A percentile compares a stretch with the other conserved stretches of the same genome.
Evolutionary conservation across 2,888 invertebrate genomes (phyloP).

Genomic region (Hyppa rectilinea): DNA sequence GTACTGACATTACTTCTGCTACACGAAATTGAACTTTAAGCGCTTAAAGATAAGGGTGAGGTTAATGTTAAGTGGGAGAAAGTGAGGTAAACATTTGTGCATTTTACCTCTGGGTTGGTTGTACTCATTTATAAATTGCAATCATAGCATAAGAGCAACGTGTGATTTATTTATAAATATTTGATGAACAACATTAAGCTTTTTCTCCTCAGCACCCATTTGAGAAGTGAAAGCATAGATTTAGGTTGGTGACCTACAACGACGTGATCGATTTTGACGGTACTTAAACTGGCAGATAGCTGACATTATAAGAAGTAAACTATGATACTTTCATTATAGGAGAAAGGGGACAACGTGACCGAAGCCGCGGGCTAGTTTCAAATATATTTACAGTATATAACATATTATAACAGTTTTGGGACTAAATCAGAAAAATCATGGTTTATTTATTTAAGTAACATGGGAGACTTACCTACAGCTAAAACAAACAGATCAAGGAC

Average conservation of each 20-base stretch:
- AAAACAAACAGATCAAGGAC: no score
- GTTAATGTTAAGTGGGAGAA: neutral
- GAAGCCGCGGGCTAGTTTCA: no score
- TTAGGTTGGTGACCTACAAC: no score
- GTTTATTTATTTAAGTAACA: no score
- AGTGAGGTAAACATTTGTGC: neutral
- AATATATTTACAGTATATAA: neutral
- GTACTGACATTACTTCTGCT: neutral
- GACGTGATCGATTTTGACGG: no score
- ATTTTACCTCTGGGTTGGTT: slow-evolving; percentile 30
- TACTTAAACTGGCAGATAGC: no score
- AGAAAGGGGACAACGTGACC: no score
- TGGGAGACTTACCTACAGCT: no score
- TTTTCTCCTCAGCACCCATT: no score
- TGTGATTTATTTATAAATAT: slow-evolving; percentile 17
- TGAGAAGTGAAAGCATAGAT: no score
- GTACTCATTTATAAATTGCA: slow-evolving; percentile 51
- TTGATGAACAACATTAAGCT: neutral
- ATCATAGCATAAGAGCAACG: slow-evolving; percentile 26
- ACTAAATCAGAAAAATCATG: neutral
- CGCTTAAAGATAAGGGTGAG: fast-evolving
- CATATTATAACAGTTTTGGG: neutral
- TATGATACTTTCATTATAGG: no score
- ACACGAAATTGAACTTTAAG: slow-evolving; percentile 12
- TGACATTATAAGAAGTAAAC: no score